These are phyloP conservation scores for Marcusenius ussheri DNA, from an alignment of 2,113 vertebrate genomes.

Conservation along the genomic window DNA sequence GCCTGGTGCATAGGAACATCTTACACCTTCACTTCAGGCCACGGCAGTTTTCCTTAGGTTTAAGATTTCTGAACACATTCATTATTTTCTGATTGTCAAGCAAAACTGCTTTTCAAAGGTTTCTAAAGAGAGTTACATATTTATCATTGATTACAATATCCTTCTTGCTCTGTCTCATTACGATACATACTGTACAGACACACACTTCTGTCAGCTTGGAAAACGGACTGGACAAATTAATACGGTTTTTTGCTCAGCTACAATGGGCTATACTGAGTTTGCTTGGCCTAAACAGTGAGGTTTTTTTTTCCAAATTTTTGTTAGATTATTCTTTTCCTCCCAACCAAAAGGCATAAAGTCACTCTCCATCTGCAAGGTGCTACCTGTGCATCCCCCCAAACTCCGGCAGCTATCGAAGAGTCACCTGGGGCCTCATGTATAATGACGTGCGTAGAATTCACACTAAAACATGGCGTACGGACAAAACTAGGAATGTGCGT, in stretches of 20 bases:
- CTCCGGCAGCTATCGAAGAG: neutral
- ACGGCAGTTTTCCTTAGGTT: neutral
- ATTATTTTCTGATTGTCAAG: neutral
- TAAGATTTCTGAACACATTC: neutral
- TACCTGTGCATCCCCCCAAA: neutral
- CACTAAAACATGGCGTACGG: no score
- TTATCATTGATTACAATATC: neutral
- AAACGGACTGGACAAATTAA: neutral
- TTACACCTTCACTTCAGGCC: neutral
- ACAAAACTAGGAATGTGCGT: no score
- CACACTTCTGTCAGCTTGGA: neutral
- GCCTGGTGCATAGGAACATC: neutral
- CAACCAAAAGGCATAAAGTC: neutral
- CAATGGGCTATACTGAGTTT: neutral
- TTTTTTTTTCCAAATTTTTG: neutral
- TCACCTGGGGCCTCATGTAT: no score
- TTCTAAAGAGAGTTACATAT: neutral
- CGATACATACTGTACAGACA: neutral
- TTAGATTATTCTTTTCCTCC: neutral
- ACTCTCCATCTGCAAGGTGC: neutral
- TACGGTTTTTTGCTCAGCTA: neutral
- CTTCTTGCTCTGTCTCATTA: neutral
- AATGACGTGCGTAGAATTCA: no score
- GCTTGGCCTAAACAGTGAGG: neutral
- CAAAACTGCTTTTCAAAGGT: neutral